These are phyloP conservation scores for Melipona quadrifasciata DNA, from an alignment of 1,140 invertebrate genomes.

Conservation along the genomic window DNA sequence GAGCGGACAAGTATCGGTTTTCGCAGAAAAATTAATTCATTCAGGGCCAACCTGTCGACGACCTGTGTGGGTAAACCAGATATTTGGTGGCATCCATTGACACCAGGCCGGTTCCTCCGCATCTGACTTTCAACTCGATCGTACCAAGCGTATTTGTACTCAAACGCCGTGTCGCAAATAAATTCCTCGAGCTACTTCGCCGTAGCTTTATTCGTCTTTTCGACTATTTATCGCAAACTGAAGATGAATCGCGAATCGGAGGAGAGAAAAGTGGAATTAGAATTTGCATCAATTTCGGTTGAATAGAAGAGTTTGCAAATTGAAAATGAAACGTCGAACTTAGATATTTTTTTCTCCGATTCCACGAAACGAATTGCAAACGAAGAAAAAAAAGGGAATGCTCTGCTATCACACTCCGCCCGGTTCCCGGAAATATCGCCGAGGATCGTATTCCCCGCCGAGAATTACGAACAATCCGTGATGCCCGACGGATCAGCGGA, in stretches of 20 bases:
- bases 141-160: not conserved
- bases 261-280: not conserved
- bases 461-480: constrained; percentile 14
- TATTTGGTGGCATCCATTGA: constrained; percentile 33
- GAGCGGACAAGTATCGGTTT: constrained; percentile 28
- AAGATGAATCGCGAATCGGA: not conserved
- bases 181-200: not conserved
- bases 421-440: not conserved
- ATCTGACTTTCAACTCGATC: not conserved
- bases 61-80: constrained; percentile 53
- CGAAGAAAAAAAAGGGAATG: too few relatives aligned
- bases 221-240: not conserved
- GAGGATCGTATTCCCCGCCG: not conserved
- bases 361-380: not conserved
- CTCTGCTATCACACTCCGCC: not conserved
- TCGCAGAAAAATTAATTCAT: constrained; percentile 49
- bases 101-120: constrained; percentile 8
- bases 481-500: not conserved
- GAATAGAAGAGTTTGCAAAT: not conserved
- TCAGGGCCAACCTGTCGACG: constrained; percentile 8
- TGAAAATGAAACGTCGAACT: too few relatives aligned
- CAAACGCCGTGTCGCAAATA: not conserved
- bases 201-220: not conserved
- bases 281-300: not conserved
- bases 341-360: not conserved